Evolutionary conservation across 2,113 vertebrate genomes (phyloP).

Genomic region (Lates calcarifer): DNA sequence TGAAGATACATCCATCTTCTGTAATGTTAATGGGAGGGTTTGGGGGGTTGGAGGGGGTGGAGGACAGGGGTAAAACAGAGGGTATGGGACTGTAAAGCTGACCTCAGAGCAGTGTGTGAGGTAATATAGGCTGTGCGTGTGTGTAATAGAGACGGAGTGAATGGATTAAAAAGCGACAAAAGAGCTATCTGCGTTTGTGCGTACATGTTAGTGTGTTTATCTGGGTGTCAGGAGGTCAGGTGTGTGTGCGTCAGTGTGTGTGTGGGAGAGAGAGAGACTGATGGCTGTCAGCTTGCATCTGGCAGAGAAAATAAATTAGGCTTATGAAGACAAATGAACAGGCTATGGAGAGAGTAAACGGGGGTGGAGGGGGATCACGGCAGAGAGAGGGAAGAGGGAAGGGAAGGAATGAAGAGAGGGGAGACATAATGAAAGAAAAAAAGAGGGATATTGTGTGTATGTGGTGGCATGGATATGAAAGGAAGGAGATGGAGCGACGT

Average conservation of each 20-base stretch:
- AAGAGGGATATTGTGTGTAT: constrained; percentile 57
- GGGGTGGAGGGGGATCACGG: constrained; percentile 59
- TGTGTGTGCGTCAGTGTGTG: constrained; percentile 44
- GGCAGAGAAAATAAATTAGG: constrained; percentile 98
- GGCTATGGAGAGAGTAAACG: constrained; percentile 74
- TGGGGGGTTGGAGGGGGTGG: constrained; percentile 81
- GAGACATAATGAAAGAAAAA: constrained; percentile 54
- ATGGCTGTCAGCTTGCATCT: constrained; percentile 99
- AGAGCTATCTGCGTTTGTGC: constrained; percentile 38
- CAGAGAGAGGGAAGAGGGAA: constrained; percentile 25
- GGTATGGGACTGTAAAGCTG: constrained; percentile 92
- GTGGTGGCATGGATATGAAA: constrained; percentile 79
- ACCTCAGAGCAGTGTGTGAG: constrained; percentile 89
- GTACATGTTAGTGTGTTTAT: constrained; percentile 37
- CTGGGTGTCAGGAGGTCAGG: constrained; percentile 62
- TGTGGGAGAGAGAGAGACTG: constrained; percentile 90
- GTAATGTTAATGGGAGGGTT: constrained; percentile 95
- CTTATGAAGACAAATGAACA: constrained; percentile 98
- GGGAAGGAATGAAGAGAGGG: constrained; percentile 30
- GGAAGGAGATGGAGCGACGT: constrained; percentile 43
- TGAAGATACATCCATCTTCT: constrained; percentile 99
- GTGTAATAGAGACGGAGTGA: constrained; percentile 45
- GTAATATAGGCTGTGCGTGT: constrained; percentile 51
- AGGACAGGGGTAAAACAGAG: constrained; percentile 96
- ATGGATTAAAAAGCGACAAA: constrained; percentile 56